phyloP scores from a whole-genome alignment of 2,797 vertebrate species.

The Liparis tanakae region DNA sequence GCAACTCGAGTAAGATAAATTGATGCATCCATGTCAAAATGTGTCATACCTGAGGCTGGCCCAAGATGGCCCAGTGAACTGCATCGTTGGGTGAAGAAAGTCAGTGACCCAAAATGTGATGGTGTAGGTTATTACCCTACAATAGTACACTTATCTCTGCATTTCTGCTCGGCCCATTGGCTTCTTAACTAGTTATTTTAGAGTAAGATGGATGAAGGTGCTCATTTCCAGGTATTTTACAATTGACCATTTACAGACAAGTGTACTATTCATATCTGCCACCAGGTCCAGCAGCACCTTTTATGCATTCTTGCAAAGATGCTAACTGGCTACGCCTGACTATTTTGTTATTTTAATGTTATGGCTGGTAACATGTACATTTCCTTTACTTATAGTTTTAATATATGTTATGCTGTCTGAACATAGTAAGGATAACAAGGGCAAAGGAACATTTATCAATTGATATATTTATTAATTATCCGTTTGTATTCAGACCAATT shows the following conservation, averaged over 20 bases:
- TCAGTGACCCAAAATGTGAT: slow-evolving; percentile 1
- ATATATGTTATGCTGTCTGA: neutral
- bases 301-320: slow-evolving; percentile 1
- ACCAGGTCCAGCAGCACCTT: neutral
- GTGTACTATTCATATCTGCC: slow-evolving; percentile 11
- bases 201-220: slow-evolving; percentile 2
- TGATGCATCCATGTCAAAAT: slow-evolving; percentile 50
- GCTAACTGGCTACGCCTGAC: neutral
- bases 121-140: too few species aligned
- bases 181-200: slow-evolving; percentile 3
- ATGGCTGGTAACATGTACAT: neutral
- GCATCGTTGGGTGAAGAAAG: slow-evolving; percentile 11
- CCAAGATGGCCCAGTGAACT: neutral
- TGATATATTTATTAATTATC: neutral
- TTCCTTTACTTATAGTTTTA: neutral
- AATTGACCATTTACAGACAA: slow-evolving; percentile 26
- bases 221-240: slow-evolving; percentile 8
- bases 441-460: neutral
- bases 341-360: slow-evolving; percentile 1
- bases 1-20: slow-evolving; percentile 48
- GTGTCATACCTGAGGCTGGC: slow-evolving; percentile 16
- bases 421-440: neutral
- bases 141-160: neutral
- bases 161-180: neutral
- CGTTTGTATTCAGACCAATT: neutral